These are phyloP conservation scores for Cygnus buccinator DNA, from an alignment of 2,113 vertebrate genomes.

Conservation along the genomic window DNA sequence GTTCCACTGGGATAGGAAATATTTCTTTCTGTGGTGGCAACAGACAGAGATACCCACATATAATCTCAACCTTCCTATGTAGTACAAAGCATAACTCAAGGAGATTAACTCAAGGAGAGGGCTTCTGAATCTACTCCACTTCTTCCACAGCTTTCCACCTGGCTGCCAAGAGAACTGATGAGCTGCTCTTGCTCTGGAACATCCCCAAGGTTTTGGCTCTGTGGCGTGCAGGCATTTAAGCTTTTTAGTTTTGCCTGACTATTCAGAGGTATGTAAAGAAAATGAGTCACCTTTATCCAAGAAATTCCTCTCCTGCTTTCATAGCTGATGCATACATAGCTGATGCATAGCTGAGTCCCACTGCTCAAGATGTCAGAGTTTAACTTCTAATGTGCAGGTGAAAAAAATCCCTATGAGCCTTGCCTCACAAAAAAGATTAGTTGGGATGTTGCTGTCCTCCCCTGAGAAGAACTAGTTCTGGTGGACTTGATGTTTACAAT, in stretches of 20 bases:
- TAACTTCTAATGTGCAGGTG: background rate
- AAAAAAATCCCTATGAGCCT: background rate
- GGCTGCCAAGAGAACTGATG: background rate
- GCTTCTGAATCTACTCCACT: fast-evolving
- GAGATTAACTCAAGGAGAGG: background rate
- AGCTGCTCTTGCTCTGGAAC: background rate
- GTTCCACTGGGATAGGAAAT: background rate
- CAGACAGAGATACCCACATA: background rate
- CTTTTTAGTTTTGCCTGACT: background rate
- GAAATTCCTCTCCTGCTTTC: background rate
- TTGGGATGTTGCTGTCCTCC: background rate
- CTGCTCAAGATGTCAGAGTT: background rate
- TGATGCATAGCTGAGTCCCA: background rate
- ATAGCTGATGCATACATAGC: background rate
- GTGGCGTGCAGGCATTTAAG: background rate
- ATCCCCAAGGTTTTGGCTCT: background rate
- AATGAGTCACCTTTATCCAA: background rate
- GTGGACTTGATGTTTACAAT: background rate
- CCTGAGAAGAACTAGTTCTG: background rate
- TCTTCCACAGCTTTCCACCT: background rate
- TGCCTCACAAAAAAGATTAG: background rate
- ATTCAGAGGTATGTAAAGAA: background rate
- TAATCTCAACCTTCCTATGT: background rate
- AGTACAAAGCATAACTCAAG: background rate
- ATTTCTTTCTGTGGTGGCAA: background rate